Percentiles rank a stretch among this genome's conserved stretches.
These are phyloP conservation scores for Poeciliopsis occidentalis DNA, from an alignment of 2,113 vertebrate species.

Conservation along the genomic window DNA sequence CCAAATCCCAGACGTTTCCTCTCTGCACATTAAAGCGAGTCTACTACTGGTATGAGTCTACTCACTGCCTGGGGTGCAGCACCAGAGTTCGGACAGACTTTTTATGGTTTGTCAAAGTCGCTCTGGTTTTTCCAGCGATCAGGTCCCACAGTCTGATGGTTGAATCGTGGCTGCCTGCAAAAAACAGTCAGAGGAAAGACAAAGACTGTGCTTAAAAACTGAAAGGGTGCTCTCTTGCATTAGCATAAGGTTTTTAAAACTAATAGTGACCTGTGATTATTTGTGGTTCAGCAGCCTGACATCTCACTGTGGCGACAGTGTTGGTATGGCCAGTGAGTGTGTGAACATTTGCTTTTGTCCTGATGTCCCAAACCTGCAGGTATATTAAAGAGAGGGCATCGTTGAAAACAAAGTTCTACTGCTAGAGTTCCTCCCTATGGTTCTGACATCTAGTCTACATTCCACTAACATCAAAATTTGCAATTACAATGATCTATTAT, in stretches of 20 bases:
- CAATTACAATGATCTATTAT: no score
- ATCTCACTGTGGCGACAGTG: conserved; percentile 95
- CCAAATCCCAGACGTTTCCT: no score
- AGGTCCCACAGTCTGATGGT: conserved; percentile 98
- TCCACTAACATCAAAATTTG: no score
- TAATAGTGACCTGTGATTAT: conserved; percentile 89
- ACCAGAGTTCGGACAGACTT: conserved; percentile 94
- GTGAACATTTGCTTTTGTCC: conserved; percentile 96
- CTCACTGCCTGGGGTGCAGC: conserved; percentile 93
- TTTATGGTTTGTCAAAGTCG: conserved; percentile 98
- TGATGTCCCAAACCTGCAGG: conserved; percentile 94
- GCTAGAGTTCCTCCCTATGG: neutral
- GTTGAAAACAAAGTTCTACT: neutral
- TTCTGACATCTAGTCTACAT: neutral
- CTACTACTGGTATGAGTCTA: neutral
- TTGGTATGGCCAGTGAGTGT: conserved; percentile 95
- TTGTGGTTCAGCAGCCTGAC: conserved; percentile 94
- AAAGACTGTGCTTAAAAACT: neutral
- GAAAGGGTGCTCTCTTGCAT: neutral
- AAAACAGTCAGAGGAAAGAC: neutral
- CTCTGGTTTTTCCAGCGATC: conserved; percentile 96
- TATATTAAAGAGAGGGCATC: neutral
- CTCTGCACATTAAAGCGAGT: no score
- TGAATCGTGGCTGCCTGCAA: conserved; percentile 94
- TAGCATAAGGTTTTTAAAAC: neutral